A percentile compares a stretch with the other conserved stretches of the same genome.
These are phyloP conservation scores for Echinometra lucunter DNA, from an alignment of 53 echinoderm and acorn worm species.

Conservation along the genomic window DNA sequence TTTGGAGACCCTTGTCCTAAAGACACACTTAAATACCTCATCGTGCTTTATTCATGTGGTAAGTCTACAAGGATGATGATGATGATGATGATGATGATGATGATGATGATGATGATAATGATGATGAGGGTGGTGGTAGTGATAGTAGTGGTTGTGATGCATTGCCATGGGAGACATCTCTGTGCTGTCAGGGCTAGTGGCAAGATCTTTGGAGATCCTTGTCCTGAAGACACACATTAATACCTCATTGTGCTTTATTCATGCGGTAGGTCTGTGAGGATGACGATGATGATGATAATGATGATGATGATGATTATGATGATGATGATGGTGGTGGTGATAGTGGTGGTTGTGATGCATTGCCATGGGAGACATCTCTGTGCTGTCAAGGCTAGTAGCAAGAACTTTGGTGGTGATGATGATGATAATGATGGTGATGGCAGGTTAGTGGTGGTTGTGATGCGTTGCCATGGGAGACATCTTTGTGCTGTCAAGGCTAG, in stretches of 20 bases:
- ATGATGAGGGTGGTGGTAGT: too few relatives aligned
- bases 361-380: conserved; percentile 80
- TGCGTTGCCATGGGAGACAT: conserved; percentile 90
- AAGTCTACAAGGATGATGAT: conserved; percentile 68
- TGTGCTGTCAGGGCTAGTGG: conserved; percentile 79
- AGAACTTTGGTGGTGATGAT: background rate
- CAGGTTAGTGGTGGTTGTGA: too few relatives aligned
- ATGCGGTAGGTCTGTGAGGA: conserved; percentile 77
- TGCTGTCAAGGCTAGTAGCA: background rate
- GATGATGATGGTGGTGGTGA: background rate
- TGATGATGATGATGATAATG: too few relatives aligned
- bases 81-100: background rate
- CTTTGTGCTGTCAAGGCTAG: conserved; percentile 90
- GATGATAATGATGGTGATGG: background rate
- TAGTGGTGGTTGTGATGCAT: conserved; percentile 83
- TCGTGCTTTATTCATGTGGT: conserved; percentile 97
- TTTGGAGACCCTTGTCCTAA: conserved; percentile 89
- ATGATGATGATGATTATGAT: background rate
- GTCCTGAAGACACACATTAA: conserved; percentile 81
- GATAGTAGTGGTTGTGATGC: background rate
- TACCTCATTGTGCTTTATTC: conserved; percentile 92
- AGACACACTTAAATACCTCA: conserved; percentile 90
- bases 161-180: conserved; percentile 92
- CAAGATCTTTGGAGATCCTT: conserved; percentile 88
- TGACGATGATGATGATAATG: background rate